Evolutionary conservation across 2,888 invertebrate species (phyloP).

Genomic region (Eupithecia subumbrata): DNA sequence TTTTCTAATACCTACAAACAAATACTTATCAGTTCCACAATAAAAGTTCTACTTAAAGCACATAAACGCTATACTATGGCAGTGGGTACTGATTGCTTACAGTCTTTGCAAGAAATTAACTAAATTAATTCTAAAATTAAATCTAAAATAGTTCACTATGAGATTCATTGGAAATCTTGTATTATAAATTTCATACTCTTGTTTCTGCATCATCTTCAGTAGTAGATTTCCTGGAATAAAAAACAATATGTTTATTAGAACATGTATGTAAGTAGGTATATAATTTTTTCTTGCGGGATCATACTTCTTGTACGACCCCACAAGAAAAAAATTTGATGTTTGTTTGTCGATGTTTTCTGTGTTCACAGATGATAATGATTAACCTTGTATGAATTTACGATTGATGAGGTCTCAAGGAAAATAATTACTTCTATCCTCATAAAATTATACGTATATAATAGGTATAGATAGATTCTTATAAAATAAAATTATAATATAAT

Average conservation of each 20-base stretch:
- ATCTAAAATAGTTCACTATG: conserved; percentile 71
- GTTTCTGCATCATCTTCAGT: conserved; percentile 83
- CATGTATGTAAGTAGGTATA: not conserved
- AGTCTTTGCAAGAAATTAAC: conserved; percentile 73
- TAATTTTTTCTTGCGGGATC: not conserved
- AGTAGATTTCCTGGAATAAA: conserved; percentile 79
- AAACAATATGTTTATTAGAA: no score
- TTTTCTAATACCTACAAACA: conserved; percentile 18
- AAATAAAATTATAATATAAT: no score
- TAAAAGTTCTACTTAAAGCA: conserved; percentile 61
- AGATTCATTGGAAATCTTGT: conserved; percentile 83
- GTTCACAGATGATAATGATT: no score
- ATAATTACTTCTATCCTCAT: no score
- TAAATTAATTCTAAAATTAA: conserved; percentile 50
- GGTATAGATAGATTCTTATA: not conserved
- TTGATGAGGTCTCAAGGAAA: no score
- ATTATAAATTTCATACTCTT: conserved; percentile 69
- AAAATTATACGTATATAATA: no score
- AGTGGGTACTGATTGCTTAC: conserved; percentile 75
- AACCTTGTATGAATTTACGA: no score
- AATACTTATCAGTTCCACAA: conserved; percentile 39
- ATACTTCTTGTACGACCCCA: not conserved
- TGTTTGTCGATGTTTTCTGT: no score
- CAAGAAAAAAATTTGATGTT: no score
- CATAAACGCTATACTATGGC: conserved; percentile 73